Percentiles rank a stretch among this genome's conserved stretches.
Conservation (phyloP, 2,113 vertebrate species). For the Baryphthengus martii region DNA sequence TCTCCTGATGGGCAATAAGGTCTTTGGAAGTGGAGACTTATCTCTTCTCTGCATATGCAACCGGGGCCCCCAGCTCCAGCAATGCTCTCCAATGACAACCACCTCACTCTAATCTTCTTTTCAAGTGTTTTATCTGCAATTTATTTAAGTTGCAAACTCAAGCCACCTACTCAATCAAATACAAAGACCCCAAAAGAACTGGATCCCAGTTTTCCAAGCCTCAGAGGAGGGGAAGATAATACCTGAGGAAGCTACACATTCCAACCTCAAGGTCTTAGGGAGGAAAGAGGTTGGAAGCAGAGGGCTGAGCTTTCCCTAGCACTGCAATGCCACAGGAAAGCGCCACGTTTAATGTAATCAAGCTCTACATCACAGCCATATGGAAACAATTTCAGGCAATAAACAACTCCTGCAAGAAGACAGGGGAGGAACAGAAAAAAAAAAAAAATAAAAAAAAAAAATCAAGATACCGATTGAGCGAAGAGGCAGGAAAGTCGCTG, state of each 20-base stretch:
- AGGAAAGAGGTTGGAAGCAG: neutral
- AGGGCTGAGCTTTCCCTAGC: neutral
- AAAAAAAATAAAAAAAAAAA: conserved; percentile 39
- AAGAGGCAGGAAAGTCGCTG: neutral
- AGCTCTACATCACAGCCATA: conserved; percentile 57
- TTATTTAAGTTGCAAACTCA: neutral
- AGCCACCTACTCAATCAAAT: neutral
- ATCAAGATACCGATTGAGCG: conserved; percentile 13
- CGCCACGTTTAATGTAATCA: conserved; percentile 64
- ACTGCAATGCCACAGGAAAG: conserved; percentile 52
- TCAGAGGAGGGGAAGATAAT: neutral
- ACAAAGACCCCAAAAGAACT: neutral
- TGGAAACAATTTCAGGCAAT: conserved; percentile 70
- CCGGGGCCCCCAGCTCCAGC: neutral
- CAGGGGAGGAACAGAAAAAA: conserved; percentile 19
- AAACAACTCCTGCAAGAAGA: conserved; percentile 53
- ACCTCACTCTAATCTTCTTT: neutral
- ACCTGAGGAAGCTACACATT: neutral
- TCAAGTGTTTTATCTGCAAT: neutral
- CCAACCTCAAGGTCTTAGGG: neutral
- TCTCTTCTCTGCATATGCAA: neutral
- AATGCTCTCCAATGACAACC: neutral
- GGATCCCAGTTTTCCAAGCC: neutral
- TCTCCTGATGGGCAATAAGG: neutral
- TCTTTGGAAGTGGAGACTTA: neutral